Base-by-base conservation (phyloP, 2,888 invertebrate species). In the Sphaerophoria taeniata region DNA sequence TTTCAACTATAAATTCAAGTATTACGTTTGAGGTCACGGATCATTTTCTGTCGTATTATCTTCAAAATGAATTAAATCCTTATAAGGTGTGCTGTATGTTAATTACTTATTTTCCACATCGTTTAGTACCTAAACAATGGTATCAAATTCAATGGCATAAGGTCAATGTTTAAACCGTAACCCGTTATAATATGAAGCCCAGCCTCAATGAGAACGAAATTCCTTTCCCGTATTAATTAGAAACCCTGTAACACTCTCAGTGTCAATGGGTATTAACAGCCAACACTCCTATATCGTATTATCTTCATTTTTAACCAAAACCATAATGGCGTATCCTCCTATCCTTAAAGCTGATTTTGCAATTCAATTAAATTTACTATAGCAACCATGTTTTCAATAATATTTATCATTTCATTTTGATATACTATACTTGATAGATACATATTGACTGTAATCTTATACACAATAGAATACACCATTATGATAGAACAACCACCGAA, bases 311-410 rank as follows among this genome's bases (percentile, higher is more conserved):
- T 34, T 55, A n/a, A 12, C 7, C 49, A 58, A 4, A 45, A 53
- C 33, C 49, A 33, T 55, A 56, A 9, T 47, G 47, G 49, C 3
- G 3, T 24, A 6, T 6, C 9, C 47, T 3, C 14, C 24, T 9
- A n/a, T 65, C 49, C 67, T 65, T 78, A 67, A 67, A 65, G 63
- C 49, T 51, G 24, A 72, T 14, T 39, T 45, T 65, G 51, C 73
- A 61, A 79, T 73, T 79, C 79, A 79, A 79, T 79, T 69, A 67
- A 79, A 79, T 67, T 79, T 73, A 79, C 60, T 73, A 67, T 73
- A 24, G 60, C 60, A 67, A 73, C 78, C 73, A 43, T 72, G 67
- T 67, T 69, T 58, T 58, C 73, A 73, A 79, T 79, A 73, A 73
- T 67, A 73, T 73, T 73, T 79, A 67, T 79, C 60, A 60, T 79